These are phyloP conservation scores for Agraylea sexmaculata DNA, from an alignment of 1,140 invertebrate genomes.

Conservation along the genomic window DNA sequence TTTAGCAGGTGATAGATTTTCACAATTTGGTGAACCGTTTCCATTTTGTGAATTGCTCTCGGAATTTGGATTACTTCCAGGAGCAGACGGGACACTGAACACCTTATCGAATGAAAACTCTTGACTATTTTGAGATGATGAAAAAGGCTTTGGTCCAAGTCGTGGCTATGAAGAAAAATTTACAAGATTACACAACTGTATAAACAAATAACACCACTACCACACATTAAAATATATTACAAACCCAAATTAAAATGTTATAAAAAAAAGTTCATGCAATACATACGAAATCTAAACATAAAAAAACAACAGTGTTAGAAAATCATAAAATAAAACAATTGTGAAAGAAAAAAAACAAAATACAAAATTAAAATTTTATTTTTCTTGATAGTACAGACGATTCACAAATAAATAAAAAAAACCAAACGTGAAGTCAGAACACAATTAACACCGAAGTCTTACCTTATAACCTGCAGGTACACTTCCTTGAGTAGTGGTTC, in stretches of 20 bases:
- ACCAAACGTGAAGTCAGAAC: slow-evolving; percentile 2
- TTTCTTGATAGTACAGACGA: too few species aligned
- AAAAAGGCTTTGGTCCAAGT: slow-evolving; percentile 71
- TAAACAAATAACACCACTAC: not conserved
- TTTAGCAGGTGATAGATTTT: slow-evolving; percentile 1
- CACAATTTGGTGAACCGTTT: slow-evolving; percentile 6
- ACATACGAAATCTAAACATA: slow-evolving; percentile 14
- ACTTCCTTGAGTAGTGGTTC: slow-evolving; percentile 46
- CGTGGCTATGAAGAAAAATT: slow-evolving; percentile 47
- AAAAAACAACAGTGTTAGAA: slow-evolving; percentile 13
- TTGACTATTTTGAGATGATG: slow-evolving; percentile 54
- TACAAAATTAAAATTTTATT: slow-evolving; percentile 15
- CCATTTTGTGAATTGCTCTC: slow-evolving; percentile 9
- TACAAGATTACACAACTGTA: slow-evolving; percentile 9
- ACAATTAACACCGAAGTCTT: slow-evolving; percentile 23
- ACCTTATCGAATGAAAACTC: slow-evolving; percentile 70
- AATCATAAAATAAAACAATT: slow-evolving; percentile 14
- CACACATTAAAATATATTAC: not conserved
- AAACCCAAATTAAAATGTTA: not conserved
- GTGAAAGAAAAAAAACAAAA: slow-evolving; percentile 16
- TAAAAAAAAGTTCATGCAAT: slow-evolving; percentile 1
- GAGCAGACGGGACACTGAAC: slow-evolving; percentile 62
- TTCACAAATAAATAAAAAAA: slow-evolving; percentile 16
- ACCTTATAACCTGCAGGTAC: slow-evolving; percentile 58
- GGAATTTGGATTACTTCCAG: slow-evolving; percentile 29